Evolutionary conservation across 2,113 vertebrate species (phyloP).

Genomic region (Chlamydotis undulata): DNA sequence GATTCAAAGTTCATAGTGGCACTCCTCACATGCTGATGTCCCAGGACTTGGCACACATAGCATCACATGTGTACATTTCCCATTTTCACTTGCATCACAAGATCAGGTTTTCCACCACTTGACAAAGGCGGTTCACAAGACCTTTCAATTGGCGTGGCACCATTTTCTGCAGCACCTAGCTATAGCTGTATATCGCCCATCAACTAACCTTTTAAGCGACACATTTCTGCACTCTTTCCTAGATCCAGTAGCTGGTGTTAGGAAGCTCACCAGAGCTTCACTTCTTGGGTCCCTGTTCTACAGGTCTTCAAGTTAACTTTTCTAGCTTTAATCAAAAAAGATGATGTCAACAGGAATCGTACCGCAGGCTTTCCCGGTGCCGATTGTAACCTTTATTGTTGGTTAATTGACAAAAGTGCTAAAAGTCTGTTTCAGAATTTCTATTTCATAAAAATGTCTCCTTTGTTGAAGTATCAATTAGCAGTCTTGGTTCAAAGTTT

Average conservation of each 20-base stretch:
- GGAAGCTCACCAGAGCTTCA: neutral
- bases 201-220: neutral
- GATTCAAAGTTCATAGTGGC: neutral
- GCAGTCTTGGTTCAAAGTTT: conserved; percentile 44
- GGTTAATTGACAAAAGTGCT: conserved; percentile 54
- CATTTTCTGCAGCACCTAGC: neutral
- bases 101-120: neutral
- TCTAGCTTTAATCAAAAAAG: conserved; percentile 27
- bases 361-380: neutral
- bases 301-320: conserved; percentile 14
- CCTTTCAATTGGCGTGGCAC: fast-evolving
- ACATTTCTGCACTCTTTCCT: neutral
- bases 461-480: conserved; percentile 64
- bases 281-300: neutral
- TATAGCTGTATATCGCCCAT: neutral
- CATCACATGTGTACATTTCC: neutral
- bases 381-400: conserved; percentile 29
- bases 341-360: conserved; percentile 12
- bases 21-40: neutral
- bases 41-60: neutral
- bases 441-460: conserved; percentile 51
- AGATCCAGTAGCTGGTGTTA: neutral
- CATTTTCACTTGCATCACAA: neutral
- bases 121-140: neutral
- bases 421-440: conserved; percentile 48